Evolutionary conservation across 2,888 invertebrate genomes (phyloP), one percentile per base, ranked within the genome.

Genomic region (Napeogenes sylphis): DNA sequence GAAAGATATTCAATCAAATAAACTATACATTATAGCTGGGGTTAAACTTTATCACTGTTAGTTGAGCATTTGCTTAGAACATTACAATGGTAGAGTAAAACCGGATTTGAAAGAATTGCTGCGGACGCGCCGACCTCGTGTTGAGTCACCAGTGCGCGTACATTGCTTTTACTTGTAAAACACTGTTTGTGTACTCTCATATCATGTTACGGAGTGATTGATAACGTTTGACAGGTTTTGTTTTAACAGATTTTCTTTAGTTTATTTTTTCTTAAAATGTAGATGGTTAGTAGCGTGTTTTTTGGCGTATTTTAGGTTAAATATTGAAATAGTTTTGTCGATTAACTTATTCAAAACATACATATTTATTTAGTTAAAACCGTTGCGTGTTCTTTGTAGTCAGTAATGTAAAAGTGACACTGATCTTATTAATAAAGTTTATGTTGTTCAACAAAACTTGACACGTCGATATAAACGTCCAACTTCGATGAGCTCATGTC

Each of bases 101-200:
- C 87, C 86, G 87, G 87, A 84, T 85, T 85, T 77, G 74, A 79
- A 76, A 78, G 77, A 79, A 73, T 73, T 79, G 73, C 77, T 72
- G 67, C 73, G 70, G 75, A 71, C 75, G 75, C 78, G 74, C 45
- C 67, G 69, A 68, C 69, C 78, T 79, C 78, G 72, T 65, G 68
- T 77, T 85, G 84, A 84, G 70, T 85, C 81, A 81, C 74, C 74
- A 62, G 62, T 57, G 63, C 62, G 69, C 81, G 80, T 81, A 75
- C 74, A 58, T 59, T 56, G 59, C 59, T 61, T 62, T 30, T 51
- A 51, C 30, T 42, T 10, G 21, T 21, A 12, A 51, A 30, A 6
- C 51, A 30, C 30, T 51, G 51, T 51, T 30, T 51, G 51, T 51
- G 51, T 30, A 51, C 10, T 14, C 4, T 51, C 10, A 12, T 51